Evolutionary conservation across 2,888 invertebrate genomes (phyloP).

Genomic region (Drosophila mimica): DNA sequence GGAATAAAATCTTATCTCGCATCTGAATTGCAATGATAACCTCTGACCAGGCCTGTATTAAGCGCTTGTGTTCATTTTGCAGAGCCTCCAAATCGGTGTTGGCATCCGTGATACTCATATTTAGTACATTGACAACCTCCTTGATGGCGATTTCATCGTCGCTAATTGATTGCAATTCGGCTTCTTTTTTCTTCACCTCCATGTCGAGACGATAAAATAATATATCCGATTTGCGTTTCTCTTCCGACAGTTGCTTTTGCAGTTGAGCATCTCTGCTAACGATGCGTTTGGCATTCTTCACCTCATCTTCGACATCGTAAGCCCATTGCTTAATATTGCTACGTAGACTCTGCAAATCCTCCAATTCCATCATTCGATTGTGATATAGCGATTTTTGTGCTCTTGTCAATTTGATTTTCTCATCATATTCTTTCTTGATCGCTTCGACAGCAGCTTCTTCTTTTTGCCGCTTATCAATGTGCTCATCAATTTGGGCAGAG

Average conservation of each 20-base stretch:
- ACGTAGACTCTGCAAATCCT: slow-evolving; percentile 80
- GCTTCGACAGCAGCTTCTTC: slow-evolving; percentile 82
- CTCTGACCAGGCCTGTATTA: slow-evolving; percentile 91
- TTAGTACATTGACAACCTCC: slow-evolving; percentile 87
- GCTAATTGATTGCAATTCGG: slow-evolving; percentile 87
- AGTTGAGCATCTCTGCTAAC: slow-evolving; percentile 83
- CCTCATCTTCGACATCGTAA: slow-evolving; percentile 82
- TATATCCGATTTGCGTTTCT: slow-evolving; percentile 86
- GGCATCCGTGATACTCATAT: slow-evolving; percentile 88
- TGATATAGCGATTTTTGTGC: slow-evolving; percentile 77
- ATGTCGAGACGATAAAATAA: slow-evolving; percentile 89
- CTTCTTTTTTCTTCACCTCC: slow-evolving; percentile 90
- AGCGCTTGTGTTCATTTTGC: slow-evolving; percentile 89
- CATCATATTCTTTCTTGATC: slow-evolving; percentile 83
- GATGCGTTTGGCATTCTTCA: slow-evolving; percentile 83
- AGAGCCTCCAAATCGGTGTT: slow-evolving; percentile 90
- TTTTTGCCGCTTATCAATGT: slow-evolving; percentile 80
- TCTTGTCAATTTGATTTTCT: slow-evolving; percentile 70
- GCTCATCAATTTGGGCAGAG: slow-evolving; percentile 84
- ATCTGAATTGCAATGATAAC: slow-evolving; percentile 90
- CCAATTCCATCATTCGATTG: slow-evolving; percentile 79
- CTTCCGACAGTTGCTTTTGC: slow-evolving; percentile 84
- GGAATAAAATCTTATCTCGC: slow-evolving; percentile 88
- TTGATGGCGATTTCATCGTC: slow-evolving; percentile 89
- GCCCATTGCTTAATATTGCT: slow-evolving; percentile 83